Conservation (phyloP, 2,113 vertebrate species). For the Holacanthus passer region DNA sequence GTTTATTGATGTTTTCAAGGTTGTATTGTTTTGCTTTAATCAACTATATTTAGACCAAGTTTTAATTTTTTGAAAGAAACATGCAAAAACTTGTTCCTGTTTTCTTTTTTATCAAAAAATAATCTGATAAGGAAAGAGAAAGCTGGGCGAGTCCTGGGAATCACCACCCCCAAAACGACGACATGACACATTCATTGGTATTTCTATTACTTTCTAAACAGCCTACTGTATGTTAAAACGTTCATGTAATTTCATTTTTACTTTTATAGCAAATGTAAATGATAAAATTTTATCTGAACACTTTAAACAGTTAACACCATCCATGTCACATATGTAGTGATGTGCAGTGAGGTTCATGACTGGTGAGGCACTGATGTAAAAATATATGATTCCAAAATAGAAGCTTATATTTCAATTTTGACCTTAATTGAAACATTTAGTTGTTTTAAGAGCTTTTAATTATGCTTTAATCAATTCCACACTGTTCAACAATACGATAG, state of each 20-base stretch:
- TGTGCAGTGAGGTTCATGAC: too few species aligned
- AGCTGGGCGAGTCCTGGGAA: not conserved
- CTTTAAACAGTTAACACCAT: not conserved
- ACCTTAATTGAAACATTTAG: too few species aligned
- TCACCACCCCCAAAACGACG: not conserved
- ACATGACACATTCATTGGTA: not conserved
- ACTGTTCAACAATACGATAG: too few species aligned
- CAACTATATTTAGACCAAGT: not conserved
- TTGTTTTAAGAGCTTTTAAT: too few species aligned
- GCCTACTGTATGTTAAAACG: not conserved
- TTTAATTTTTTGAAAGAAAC: not conserved
- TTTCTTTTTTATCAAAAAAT: not conserved
- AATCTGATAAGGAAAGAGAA: conserved; percentile 27
- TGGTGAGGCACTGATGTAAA: too few species aligned
- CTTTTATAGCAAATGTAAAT: not conserved
- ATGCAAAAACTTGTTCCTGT: not conserved
- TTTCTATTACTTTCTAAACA: conserved; percentile 4
- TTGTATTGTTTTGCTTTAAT: not conserved
- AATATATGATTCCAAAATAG: too few species aligned
- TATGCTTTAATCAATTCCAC: too few species aligned
- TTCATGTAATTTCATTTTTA: not conserved
- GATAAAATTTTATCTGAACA: not conserved
- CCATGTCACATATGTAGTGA: not conserved
- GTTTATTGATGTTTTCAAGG: not conserved
- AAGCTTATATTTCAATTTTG: too few species aligned